These are phyloP conservation scores for Osmerus mordax DNA, from an alignment of 2,113 vertebrate species.

Conservation along the genomic window DNA sequence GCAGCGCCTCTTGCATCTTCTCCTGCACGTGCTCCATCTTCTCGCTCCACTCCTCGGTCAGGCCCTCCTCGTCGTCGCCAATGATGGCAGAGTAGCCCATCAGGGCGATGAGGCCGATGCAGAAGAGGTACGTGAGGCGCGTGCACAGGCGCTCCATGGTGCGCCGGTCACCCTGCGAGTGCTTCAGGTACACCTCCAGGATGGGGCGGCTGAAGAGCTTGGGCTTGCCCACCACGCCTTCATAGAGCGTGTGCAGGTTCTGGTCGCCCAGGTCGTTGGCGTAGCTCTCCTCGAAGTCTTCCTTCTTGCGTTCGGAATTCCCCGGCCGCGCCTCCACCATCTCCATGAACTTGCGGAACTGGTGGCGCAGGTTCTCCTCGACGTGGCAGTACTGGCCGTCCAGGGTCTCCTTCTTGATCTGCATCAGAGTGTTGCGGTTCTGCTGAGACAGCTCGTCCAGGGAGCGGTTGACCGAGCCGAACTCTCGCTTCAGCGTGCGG, in stretches of 20 bases:
- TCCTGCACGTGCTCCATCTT: constrained; percentile 72
- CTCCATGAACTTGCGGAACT: constrained; percentile 76
- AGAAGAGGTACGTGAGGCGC: constrained; percentile 75
- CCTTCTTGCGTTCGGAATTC: constrained; percentile 55
- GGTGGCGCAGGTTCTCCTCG: constrained; percentile 73
- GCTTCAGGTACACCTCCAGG: constrained; percentile 72
- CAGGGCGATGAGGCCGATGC: constrained; percentile 76
- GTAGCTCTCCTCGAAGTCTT: constrained; percentile 65
- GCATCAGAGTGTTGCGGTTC: constrained; percentile 59
- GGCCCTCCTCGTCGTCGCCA: constrained; percentile 69
- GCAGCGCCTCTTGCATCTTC: constrained; percentile 71
- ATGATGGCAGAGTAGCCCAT: constrained; percentile 73
- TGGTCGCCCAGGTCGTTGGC: constrained; percentile 69
- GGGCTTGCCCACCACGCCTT: constrained; percentile 70
- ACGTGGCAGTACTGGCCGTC: constrained; percentile 70
- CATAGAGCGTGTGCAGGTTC: constrained; percentile 78
- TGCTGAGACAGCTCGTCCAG: constrained; percentile 68
- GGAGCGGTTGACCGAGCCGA: constrained; percentile 58
- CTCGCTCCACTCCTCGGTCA: constrained; percentile 70
- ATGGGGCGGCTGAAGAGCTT: constrained; percentile 76
- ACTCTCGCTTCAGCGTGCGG: constrained; percentile 69
- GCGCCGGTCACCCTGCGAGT: constrained; percentile 60
- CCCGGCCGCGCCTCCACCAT: constrained; percentile 65
- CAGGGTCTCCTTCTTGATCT: constrained; percentile 73
- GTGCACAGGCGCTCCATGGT: constrained; percentile 74